Evolutionary conservation across 1,140 invertebrate species (phyloP).

Genomic region (Eumeta japonica): DNA sequence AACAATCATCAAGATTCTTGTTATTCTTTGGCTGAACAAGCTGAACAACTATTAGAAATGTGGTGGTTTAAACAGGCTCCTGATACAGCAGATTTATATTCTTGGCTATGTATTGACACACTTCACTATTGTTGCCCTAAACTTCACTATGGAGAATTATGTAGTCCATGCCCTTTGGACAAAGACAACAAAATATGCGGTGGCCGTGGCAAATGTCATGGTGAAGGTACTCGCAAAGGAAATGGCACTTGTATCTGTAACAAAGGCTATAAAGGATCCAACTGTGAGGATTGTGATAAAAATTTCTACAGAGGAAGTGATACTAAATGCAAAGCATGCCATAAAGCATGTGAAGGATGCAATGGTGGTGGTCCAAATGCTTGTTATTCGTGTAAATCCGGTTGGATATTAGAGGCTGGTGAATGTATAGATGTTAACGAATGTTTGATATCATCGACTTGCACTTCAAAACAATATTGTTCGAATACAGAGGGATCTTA

Average conservation of each 20-base stretch:
- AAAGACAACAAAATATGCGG: conserved; percentile 72
- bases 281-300: conserved; percentile 77
- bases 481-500: conserved; percentile 89
- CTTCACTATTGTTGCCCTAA: conserved; percentile 83
- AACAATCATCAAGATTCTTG: conserved; percentile 71
- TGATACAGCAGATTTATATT: conserved; percentile 63
- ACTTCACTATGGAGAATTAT: conserved; percentile 81
- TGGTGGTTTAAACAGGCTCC: conserved; percentile 86
- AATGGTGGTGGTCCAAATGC: conserved; percentile 71
- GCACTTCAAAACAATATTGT: conserved; percentile 82
- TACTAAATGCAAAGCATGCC: conserved; percentile 77
- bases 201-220: conserved; percentile 91
- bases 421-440: conserved; percentile 92
- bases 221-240: conserved; percentile 88
- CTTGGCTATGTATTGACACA: conserved; percentile 82
- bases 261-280: conserved; percentile 74
- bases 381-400: conserved; percentile 79
- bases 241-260: conserved; percentile 90
- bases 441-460: conserved; percentile 68
- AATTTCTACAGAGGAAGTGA: conserved; percentile 74
- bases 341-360: conserved; percentile 82
- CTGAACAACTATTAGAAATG: conserved; percentile 80
- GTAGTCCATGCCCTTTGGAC: conserved; percentile 77
- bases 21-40: conserved; percentile 77
- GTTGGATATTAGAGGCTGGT: conserved; percentile 74